Base-by-base conservation (phyloP, 2,888 invertebrate species). In the Hydroisotoma schaefferi region DNA sequence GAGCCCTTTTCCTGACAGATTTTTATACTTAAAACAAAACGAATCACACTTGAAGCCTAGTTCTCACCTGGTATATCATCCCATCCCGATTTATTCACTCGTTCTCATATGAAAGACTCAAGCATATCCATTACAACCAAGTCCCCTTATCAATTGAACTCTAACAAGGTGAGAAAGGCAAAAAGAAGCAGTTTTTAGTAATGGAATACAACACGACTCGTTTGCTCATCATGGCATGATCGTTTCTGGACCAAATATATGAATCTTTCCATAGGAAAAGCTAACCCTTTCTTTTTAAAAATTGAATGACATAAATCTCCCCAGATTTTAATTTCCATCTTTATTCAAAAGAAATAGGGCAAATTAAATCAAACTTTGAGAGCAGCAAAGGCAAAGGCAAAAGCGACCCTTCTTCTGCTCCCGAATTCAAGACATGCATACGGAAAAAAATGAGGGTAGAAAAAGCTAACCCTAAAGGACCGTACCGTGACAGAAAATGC, bases 1-100 rank as follows among this genome's bases (percentile, higher is more conserved):
- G n/a, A 52, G 51, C 53, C 53, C 53, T 27, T 43, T 53, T 28
- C n/a, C 52, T 18, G 15, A 18, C 25, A 26, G n/a, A 12, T 26
- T 40, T 53, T 53, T 38, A 40, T 43, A 23, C 38, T 53, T 53
- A 40, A 53, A 53, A 53, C 53, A 53, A 53, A 53, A 25, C 38
- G 4, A n/a, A 52, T 8, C 29, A 29, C 49, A 49, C 26, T 40
- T 20, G 20, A 40, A 20, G 20, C 5, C 40, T 40, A 15, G 40
- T 40, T 40, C n/a, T 40, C 40, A 40, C 40, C 40, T 40, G 40
- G 40, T 40, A n/a, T n/a, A n/a, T n/a, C 40, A 18, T 40, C n/a
- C 15, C 40, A 40, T 40, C 20, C 20, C 20, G 40, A 40, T 15
- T 4, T 20, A 40, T 5, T 15, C 33, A 15, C 15, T 33, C 33